These are phyloP conservation scores for Daphoenositta chrysoptera DNA, from an alignment of 2,113 vertebrate genomes.

Conservation along the genomic window DNA sequence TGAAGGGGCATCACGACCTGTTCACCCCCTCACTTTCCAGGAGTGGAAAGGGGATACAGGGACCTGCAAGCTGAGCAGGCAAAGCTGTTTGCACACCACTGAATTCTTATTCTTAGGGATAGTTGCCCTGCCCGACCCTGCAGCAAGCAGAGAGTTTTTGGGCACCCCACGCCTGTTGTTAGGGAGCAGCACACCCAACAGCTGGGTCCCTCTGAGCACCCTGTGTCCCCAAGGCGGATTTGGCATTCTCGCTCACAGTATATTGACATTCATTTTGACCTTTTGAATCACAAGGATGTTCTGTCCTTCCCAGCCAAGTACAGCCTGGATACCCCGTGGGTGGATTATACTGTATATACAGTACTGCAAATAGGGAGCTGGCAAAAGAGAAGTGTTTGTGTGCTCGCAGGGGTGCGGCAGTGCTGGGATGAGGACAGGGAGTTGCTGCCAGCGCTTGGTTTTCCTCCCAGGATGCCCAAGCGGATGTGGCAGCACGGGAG, in stretches of 20 bases:
- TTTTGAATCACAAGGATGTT: conserved; percentile 48
- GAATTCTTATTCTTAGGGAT: background rate
- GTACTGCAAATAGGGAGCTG: background rate
- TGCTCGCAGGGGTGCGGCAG: background rate
- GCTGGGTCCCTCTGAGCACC: background rate
- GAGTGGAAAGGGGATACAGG: background rate
- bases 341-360: conserved; percentile 27
- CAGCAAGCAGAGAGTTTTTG: accelerated
- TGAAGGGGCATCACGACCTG: background rate
- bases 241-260: background rate
- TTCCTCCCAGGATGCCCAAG: background rate
- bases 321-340: background rate
- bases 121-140: background rate
- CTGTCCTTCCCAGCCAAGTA: conserved; percentile 28
- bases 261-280: conserved; percentile 39
- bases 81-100: background rate
- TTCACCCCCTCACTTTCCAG: background rate
- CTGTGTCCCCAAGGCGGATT: background rate
- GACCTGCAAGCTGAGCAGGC: background rate
- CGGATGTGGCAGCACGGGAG: background rate
- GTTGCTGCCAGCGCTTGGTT: background rate
- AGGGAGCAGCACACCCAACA: background rate
- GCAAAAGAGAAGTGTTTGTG: background rate
- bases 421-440: background rate
- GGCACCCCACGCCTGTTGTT: accelerated